These are phyloP conservation scores for Phrynosoma platyrhinos DNA, from an alignment of 2,113 vertebrate species.

Conservation along the genomic window DNA sequence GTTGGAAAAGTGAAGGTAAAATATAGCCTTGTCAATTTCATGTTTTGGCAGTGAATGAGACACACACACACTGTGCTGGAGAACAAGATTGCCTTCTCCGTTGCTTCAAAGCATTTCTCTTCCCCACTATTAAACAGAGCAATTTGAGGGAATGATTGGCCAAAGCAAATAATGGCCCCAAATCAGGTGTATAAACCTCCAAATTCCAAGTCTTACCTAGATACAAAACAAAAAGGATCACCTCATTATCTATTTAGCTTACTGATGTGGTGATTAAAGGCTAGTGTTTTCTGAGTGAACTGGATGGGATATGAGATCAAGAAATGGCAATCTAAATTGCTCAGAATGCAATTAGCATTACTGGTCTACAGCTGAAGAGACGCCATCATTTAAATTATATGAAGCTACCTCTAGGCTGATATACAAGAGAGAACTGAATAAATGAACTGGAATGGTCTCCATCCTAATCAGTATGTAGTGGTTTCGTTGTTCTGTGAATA, in stretches of 20 bases:
- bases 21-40: background rate
- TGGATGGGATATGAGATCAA: background rate
- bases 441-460: background rate
- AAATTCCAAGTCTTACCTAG: background rate
- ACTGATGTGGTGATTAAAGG: background rate
- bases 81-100: background rate
- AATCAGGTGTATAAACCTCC: background rate
- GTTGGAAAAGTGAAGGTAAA: background rate
- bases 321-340: background rate
- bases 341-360: background rate
- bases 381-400: background rate
- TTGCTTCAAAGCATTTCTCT: background rate
- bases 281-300: background rate
- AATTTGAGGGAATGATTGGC: background rate
- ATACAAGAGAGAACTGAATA: background rate
- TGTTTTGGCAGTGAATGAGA: background rate
- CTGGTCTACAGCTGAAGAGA: background rate
- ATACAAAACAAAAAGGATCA: background rate
- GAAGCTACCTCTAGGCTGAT: conserved; percentile 1
- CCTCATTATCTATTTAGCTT: background rate
- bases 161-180: background rate
- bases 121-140: background rate
- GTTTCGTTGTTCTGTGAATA: background rate
- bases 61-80: background rate
- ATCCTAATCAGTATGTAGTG: background rate